A percentile compares a stretch with the other conserved stretches of the same genome.
Evolutionary conservation across 2,888 invertebrate species (phyloP).

Genomic region (Nymphalis polychloros): DNA sequence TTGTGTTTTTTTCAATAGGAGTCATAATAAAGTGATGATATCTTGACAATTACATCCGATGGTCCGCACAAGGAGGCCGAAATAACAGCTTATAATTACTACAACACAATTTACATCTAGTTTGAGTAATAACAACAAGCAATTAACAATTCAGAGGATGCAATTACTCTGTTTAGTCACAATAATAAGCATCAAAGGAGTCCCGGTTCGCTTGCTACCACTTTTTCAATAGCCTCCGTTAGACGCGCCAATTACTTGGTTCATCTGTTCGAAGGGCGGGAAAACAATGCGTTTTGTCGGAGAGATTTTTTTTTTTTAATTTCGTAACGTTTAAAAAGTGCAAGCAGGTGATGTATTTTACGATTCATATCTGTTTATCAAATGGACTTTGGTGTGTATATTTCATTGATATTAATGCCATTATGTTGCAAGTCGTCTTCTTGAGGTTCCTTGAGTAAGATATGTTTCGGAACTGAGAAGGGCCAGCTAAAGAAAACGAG

Average conservation of each 20-base stretch:
- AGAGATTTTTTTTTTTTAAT: not conserved
- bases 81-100: constrained; percentile 19
- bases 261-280: constrained; percentile 1
- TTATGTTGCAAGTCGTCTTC: too few species aligned
- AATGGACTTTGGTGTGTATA: too few species aligned
- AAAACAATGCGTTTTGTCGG: constrained; percentile 2
- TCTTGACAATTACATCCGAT: not conserved
- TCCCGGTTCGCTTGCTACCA: constrained; percentile 5
- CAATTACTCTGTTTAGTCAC: constrained; percentile 32
- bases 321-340: too few species aligned
- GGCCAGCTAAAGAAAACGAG: too few species aligned
- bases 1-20: too few species aligned
- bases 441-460: too few species aligned
- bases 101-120: constrained; percentile 2
- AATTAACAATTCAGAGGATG: constrained; percentile 20
- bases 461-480: too few species aligned
- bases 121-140: constrained; percentile 21
- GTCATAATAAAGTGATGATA: too few species aligned
- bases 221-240: constrained; percentile 18
- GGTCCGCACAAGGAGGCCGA: not conserved
- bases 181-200: constrained; percentile 18
- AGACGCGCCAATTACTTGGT: constrained; percentile 16
- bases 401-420: too few species aligned
- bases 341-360: too few species aligned
- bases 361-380: too few species aligned